Base-by-base conservation (phyloP, 2,888 invertebrate genomes). In the Suillia variegata region DNA sequence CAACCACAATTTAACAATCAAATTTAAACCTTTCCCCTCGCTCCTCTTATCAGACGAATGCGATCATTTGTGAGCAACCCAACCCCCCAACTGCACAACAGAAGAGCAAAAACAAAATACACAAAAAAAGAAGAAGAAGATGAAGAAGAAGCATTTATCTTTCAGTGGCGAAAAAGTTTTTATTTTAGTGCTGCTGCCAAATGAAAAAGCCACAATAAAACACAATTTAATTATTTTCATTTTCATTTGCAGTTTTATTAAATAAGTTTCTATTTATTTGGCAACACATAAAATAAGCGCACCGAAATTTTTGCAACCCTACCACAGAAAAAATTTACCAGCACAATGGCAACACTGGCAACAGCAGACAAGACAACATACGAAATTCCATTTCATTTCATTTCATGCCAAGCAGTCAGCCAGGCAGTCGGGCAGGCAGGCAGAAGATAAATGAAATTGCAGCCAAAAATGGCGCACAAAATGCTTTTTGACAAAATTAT, bases 211-310 rank as follows among this genome's bases (percentile, higher is more conserved):
- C 58, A 49, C 42, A 38, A 50, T 49, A 47, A 59, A 54, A 59
- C 57, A 59, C 51, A 26, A 57, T 64, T 62, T 62, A 59, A 63
- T 61, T 63, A 54, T 49, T 50, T 52, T 47, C 52, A 47, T 33
- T 54, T n/a, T n/a, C n/a, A n/a, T n/a, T n/a, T n/a, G n/a, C n/a
- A n/a, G n/a, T n/a, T n/a, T 50, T 57, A 50, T 54, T 49, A 60
- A 61, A 61, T 51, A 57, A 53, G 12, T 61, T 54, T 57, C 50
- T 51, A 57, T 57, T 57, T 47, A 51, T 47, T 57, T 51, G 17
- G 18, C 58, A 31, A 52, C 47, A 56, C 49, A 52, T 38, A 45
- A 22, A 33, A 45, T 13, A 38, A 5, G 3, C 6, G 18, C 31
- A 52, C 45, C 33, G 48, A 31, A 47, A 24, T 51, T 52, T 52